A percentile compares a stretch with the other conserved stretches of the same genome.
phyloP scores from a whole-genome alignment of 2,888 invertebrate species.

The Melanargia galathea region DNA sequence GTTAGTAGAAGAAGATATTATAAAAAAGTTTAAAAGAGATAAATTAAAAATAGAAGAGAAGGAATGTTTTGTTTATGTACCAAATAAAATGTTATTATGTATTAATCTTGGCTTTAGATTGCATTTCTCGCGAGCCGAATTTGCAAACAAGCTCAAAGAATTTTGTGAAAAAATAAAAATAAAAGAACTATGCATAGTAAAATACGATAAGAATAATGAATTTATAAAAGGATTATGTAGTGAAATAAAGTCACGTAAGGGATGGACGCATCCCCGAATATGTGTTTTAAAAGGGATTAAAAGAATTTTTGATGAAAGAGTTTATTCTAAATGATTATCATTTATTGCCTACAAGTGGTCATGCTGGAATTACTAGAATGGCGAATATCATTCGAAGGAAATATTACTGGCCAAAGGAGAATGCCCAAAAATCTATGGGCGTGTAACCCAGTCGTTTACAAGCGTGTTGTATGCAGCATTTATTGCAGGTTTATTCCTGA shows the following conservation, averaged over 20 bases:
- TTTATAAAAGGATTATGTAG: slow-evolving; percentile 21
- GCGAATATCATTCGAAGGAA: no score
- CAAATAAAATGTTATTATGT: no score
- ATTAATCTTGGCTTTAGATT: slow-evolving; percentile 11
- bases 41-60: background rate
- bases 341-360: slow-evolving; percentile 35
- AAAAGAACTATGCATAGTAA: slow-evolving; percentile 24
- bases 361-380: slow-evolving; percentile 36
- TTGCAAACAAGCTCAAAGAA: background rate
- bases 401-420: slow-evolving; percentile 35
- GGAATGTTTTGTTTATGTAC: slow-evolving; percentile 9
- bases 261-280: slow-evolving; percentile 27
- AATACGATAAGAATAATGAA: slow-evolving; percentile 7
- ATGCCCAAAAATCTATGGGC: no score
- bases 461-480: no score
- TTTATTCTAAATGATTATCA: slow-evolving; percentile 37
- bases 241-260: slow-evolving; percentile 19
- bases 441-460: no score
- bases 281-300: slow-evolving; percentile 27
- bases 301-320: slow-evolving; percentile 20
- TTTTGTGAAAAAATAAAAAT: slow-evolving; percentile 23
- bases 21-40: slow-evolving; percentile 12
- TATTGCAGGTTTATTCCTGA: no score
- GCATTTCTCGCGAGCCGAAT: slow-evolving; percentile 26
- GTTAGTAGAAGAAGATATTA: background rate